These are phyloP conservation scores for Gobiocypris rarus DNA, from an alignment of 2,113 vertebrate species.

Conservation along the genomic window DNA sequence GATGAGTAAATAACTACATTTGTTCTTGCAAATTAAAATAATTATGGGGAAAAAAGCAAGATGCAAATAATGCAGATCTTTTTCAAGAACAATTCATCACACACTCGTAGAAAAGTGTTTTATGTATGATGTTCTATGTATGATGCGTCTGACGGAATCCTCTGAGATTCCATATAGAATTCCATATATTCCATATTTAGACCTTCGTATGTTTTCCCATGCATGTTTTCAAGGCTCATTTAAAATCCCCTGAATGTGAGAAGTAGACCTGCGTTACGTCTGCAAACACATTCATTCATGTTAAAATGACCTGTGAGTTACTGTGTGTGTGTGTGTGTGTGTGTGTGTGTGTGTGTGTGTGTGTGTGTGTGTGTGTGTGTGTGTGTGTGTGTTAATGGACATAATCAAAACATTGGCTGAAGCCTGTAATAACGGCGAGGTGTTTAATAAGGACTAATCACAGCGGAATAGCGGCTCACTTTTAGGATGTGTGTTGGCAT, in stretches of 20 bases:
- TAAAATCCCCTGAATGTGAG: not conserved
- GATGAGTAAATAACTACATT: too few species aligned
- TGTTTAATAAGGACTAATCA: constrained; percentile 58
- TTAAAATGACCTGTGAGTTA: constrained; percentile 28
- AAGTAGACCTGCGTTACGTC: constrained; percentile 15
- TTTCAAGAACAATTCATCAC: too few species aligned
- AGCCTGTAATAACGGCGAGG: constrained; percentile 24
- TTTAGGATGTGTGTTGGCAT: constrained; percentile 15
- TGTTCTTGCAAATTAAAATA: too few species aligned
- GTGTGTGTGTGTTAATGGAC: constrained; percentile 31
- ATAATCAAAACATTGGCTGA: constrained; percentile 38
- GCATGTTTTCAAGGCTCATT: too few species aligned
- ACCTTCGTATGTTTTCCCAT: too few species aligned
- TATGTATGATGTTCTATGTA: too few species aligned
- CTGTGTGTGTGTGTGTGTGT: not conserved
- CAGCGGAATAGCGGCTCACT: not conserved
- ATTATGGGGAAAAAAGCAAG: too few species aligned
- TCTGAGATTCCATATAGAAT: too few species aligned
- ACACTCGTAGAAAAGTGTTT: too few species aligned
- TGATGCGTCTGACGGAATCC: too few species aligned
- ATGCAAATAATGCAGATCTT: too few species aligned
- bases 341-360: not conserved
- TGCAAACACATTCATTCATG: constrained; percentile 40
- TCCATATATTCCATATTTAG: too few species aligned
- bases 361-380: not conserved